phyloP scores from a whole-genome alignment of 2,888 invertebrate genomes.

The Calameuta idolon region DNA sequence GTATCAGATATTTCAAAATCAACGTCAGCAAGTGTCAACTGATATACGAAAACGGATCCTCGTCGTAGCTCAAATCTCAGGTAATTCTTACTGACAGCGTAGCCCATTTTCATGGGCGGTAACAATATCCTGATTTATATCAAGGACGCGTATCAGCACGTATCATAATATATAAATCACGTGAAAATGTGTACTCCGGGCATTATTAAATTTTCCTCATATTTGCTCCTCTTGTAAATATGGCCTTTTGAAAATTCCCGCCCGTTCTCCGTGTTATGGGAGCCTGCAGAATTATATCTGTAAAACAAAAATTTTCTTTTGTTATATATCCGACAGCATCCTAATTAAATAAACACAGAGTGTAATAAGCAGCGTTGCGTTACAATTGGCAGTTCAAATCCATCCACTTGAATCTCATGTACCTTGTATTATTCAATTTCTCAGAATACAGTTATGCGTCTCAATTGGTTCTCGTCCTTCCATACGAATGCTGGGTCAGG shows the following conservation, averaged over 20 bases:
- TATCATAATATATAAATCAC: constrained; percentile 43
- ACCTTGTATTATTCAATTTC: background rate
- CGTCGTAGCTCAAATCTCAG: background rate
- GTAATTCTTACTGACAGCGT: background rate
- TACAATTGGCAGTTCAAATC: background rate
- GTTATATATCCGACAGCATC: background rate
- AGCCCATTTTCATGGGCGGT: constrained; percentile 15
- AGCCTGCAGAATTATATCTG: background rate
- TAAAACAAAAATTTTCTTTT: background rate
- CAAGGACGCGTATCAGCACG: constrained; percentile 29
- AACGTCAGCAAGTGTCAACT: background rate
- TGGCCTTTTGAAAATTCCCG: background rate
- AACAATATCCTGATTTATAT: constrained; percentile 51
- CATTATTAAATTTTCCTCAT: constrained; percentile 32
- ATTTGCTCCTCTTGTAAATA: background rate
- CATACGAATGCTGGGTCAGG: background rate
- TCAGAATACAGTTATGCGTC: background rate
- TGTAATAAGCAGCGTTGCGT: background rate
- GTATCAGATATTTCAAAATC: background rate
- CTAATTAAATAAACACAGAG: background rate
- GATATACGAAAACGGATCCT: background rate
- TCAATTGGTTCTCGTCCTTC: background rate
- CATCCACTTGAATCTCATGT: background rate
- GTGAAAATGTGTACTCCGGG: constrained; percentile 21
- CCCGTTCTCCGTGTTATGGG: background rate